phyloP scores from a whole-genome alignment of 2,113 vertebrate species.

The Craseonycteris thonglongyai region DNA sequence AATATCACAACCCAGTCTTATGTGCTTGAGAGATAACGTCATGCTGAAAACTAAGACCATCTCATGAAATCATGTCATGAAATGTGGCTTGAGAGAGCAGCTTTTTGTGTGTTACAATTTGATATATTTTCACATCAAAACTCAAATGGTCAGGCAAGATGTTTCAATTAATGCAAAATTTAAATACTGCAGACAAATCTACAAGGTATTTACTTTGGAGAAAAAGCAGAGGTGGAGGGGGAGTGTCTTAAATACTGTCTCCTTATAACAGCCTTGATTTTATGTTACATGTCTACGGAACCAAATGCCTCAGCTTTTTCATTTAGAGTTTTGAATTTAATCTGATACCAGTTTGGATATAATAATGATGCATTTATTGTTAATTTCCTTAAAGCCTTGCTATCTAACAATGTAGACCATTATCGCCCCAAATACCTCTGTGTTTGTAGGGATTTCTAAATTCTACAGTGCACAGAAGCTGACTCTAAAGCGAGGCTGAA shows the following conservation, averaged over 20 bases:
- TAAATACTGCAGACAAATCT: conserved; percentile 68
- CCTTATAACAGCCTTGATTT: conserved; percentile 42
- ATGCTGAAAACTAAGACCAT: conserved; percentile 77
- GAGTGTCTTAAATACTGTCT: conserved; percentile 38
- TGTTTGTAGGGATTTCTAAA: conserved; percentile 56
- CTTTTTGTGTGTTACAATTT: conserved; percentile 46
- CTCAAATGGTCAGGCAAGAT: conserved; percentile 50
- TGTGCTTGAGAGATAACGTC: conserved; percentile 71
- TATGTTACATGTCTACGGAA: conserved; percentile 46
- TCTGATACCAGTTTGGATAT: conserved; percentile 67
- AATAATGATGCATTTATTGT: conserved; percentile 70
- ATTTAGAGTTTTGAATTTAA: conserved; percentile 73
- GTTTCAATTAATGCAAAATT: conserved; percentile 64
- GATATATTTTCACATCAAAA: conserved; percentile 70
- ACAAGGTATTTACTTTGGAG: conserved; percentile 63
- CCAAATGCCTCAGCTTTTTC: conserved; percentile 62
- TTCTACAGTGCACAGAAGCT: not conserved
- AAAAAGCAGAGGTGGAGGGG: conserved; percentile 30
- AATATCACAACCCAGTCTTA: conserved; percentile 68
- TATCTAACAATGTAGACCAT: conserved; percentile 63
- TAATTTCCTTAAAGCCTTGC: conserved; percentile 69
- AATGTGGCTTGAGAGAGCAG: conserved; percentile 68
- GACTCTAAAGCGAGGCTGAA: conserved; percentile 58
- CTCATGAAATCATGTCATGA: conserved; percentile 73
- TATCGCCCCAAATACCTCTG: conserved; percentile 29